Evolutionary conservation across 2,888 invertebrate genomes (phyloP).

Genomic region (Metellina segmentata): DNA sequence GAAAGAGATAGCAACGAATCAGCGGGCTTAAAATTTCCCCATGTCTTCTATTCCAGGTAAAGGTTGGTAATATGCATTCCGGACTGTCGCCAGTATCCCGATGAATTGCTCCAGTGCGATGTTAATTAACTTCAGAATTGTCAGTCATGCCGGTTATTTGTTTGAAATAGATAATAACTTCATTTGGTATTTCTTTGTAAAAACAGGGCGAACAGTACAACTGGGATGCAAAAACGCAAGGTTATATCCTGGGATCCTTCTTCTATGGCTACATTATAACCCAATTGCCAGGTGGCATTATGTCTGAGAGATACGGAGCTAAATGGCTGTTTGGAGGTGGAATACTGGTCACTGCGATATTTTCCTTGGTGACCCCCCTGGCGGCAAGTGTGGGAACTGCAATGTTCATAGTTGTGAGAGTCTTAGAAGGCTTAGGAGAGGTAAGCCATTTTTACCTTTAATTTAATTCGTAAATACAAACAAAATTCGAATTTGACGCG

Average conservation of each 20-base stretch:
- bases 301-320: conserved; percentile 92
- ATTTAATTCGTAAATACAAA: too few relatives aligned
- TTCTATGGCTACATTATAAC: conserved; percentile 94
- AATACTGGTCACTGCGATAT: conserved; percentile 85
- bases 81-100: too few relatives aligned
- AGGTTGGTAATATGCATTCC: too few relatives aligned
- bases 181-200: neutral
- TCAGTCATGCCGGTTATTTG: too few relatives aligned
- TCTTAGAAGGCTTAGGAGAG: conserved; percentile 91
- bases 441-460: conserved; percentile 81
- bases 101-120: too few relatives aligned
- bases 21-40: too few relatives aligned
- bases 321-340: conserved; percentile 91
- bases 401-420: conserved; percentile 87
- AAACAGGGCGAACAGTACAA: conserved; percentile 72
- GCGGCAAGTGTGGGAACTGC: conserved; percentile 87
- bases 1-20: too few relatives aligned
- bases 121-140: too few relatives aligned
- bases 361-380: conserved; percentile 91
- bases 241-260: conserved; percentile 87
- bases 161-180: too few relatives aligned
- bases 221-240: conserved; percentile 90
- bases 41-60: too few relatives aligned
- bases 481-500: too few relatives aligned
- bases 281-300: conserved; percentile 90